Evolutionary conservation across 2,797 vertebrate genomes (phyloP), one percentile per base, ranked within the genome.

Genomic region (Myotis planiceps): DNA sequence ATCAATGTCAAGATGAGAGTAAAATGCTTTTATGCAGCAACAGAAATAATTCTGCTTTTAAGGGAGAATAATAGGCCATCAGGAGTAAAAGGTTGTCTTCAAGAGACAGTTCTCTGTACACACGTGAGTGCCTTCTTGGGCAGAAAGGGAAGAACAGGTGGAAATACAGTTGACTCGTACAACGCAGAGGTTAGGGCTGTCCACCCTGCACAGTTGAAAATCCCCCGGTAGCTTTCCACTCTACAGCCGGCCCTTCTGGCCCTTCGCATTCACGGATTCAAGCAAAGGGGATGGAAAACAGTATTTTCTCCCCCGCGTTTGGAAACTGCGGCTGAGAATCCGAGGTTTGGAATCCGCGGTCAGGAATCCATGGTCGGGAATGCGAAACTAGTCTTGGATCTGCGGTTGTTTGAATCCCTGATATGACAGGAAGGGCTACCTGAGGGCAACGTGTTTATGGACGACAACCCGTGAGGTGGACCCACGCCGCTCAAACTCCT

Each of bases 1-100:
- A 51, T 85, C 42, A 39, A 49, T 85, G 68, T 85, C 45, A 82
- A 78, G 23, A 14, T 90, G 29, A 95, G 45, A 94, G 85, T 85
- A 92, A 96, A 92, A 94, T 60, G 72, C 29, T 90, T 90, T 66
- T 60, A 78, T 58, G 39, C 13, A 68, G 10, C 13, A 80, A 53
- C 15, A 82, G 71, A 85, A 78, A 49, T 81, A 88, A 90, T 81
- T 60, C 16, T 88, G 25, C 37, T 83, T 92, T 94, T 58, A 68
- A 68, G 15, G 58, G 39, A 88, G 63, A 84, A 88, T 71, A 81
- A 65, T 88, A 49, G 71, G 21, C 37, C 47, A 71, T 71, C 37
- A 85, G 75, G 66, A 84, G 25, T 76, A 79, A 69, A 81, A 76
- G 9, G 2, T 5, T 71, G 16, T 90, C 21, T 84, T 69, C 32